phyloP scores from a whole-genome alignment of 2,113 vertebrate species.

The Solenodon paradoxus region DNA sequence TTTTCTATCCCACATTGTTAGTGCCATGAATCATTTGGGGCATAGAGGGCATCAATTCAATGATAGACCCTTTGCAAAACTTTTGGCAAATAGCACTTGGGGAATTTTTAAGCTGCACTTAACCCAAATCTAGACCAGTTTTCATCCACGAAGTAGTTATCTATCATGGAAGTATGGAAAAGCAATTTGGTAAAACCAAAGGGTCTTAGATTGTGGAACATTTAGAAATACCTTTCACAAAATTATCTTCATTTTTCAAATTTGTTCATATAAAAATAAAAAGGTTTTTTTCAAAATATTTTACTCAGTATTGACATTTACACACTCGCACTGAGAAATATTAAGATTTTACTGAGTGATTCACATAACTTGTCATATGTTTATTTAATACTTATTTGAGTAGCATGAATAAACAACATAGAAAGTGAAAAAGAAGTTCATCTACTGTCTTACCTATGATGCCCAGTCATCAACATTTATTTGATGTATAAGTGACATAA shows the following conservation, averaged over 20 bases:
- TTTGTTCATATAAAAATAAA: neutral
- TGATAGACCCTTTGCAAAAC: neutral
- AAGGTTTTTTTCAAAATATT: neutral
- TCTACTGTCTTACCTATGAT: neutral
- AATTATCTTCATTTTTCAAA: neutral
- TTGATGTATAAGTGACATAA: neutral
- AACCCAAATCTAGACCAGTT: neutral
- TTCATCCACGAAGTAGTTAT: neutral
- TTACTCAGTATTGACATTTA: neutral
- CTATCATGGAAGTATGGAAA: neutral
- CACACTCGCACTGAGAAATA: neutral
- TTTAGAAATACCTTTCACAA: neutral
- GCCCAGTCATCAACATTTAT: neutral
- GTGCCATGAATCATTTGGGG: neutral
- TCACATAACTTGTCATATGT: neutral
- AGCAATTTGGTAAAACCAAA: neutral
- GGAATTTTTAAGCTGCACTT: neutral
- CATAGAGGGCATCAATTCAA: neutral
- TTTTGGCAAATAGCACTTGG: neutral
- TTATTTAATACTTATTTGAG: neutral
- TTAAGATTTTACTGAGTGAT: conserved; percentile 20
- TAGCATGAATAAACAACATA: neutral
- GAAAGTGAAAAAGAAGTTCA: neutral
- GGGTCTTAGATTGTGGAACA: neutral
- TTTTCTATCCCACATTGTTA: neutral